Evolutionary conservation across 2,888 invertebrate genomes (phyloP).

Genomic region (Sepioteuthis lessoniana): DNA sequence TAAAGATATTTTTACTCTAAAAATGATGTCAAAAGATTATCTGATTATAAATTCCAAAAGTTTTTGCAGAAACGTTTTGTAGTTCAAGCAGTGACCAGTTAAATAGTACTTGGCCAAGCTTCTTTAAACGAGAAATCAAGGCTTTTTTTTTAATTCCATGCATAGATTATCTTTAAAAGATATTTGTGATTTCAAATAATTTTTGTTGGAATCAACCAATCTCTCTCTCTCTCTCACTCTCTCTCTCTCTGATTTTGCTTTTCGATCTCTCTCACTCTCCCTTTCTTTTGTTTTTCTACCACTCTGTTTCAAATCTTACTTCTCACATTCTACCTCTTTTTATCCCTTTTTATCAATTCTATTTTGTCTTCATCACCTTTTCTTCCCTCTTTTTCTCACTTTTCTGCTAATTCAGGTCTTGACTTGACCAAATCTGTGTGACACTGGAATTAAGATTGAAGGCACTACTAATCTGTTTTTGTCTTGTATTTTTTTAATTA

Average conservation of each 20-base stretch:
- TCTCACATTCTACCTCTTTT: no score
- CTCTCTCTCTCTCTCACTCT: no score
- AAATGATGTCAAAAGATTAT: no score
- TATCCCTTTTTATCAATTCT: no score
- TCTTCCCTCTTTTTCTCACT: background rate
- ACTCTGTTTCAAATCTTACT: background rate
- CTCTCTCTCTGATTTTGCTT: no score
- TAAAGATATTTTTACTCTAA: no score
- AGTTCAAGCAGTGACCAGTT: no score
- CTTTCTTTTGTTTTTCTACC: background rate
- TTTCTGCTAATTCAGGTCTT: background rate
- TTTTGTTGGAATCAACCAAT: no score
- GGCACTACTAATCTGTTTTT: background rate
- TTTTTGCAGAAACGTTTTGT: no score
- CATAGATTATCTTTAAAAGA: no score
- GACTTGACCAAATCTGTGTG: background rate
- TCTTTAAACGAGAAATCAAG: background rate
- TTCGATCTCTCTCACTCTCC: background rate
- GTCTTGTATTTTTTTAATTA: conserved; percentile 15
- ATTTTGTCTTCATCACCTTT: background rate
- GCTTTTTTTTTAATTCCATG: background rate
- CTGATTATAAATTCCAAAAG: no score
- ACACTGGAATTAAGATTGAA: conserved; percentile 20
- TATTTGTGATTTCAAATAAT: no score
- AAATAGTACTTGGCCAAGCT: background rate